Base-by-base conservation (phyloP, 1,140 invertebrate species). In the Rhagoletis pomonella region DNA sequence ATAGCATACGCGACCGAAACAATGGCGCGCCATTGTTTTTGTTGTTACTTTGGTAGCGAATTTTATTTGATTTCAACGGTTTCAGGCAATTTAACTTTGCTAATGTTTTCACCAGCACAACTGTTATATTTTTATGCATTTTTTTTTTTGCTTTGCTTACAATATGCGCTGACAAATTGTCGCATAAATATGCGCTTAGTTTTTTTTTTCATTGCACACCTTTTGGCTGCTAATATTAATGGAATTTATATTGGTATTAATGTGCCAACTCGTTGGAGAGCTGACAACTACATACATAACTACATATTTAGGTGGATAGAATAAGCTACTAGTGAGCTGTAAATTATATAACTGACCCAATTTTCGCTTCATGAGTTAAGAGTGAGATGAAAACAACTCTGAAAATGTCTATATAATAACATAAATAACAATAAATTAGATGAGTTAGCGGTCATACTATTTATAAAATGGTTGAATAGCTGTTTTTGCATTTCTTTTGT, bases 171-270 rank as follows among this genome's bases (percentile, higher is more conserved):
- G 60, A 4, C 60, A 62, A 62, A 62, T 62, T 62, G 60, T 10
- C 12, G 17, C 12, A 62, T 10, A 17, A 12, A 62, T 62, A 62
- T 17, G 1, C 4, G 17, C 4, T 62, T 62, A 7, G 4, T 59
- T 7, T 2, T 7, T 62, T 62, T 62, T 62, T 1, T 4, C 60
- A 3, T 4, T 14, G 60, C 60, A 62, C 17, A 62, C 60, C 60
- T 62, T 62, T 62, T 14, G 60, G 60, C 60, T 62, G 60, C 60
- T 62, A 62, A 14, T 62, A 62, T 62, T 62, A 62, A 62, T 62
- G 60, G 60, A 62, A 62, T 62, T 62, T 62, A 62, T 62, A 62
- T 62, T 62, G 60, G 60, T 2, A 62, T 62, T 62, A 62, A 62
- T 62, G 10, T 62, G 60, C 12, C 60, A 4, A 62, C 12, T 4